A percentile compares a stretch with the other conserved stretches of the same genome.
Conservation (phyloP, 2,888 invertebrate species). For the Gymnosoma rotundatum region DNA sequence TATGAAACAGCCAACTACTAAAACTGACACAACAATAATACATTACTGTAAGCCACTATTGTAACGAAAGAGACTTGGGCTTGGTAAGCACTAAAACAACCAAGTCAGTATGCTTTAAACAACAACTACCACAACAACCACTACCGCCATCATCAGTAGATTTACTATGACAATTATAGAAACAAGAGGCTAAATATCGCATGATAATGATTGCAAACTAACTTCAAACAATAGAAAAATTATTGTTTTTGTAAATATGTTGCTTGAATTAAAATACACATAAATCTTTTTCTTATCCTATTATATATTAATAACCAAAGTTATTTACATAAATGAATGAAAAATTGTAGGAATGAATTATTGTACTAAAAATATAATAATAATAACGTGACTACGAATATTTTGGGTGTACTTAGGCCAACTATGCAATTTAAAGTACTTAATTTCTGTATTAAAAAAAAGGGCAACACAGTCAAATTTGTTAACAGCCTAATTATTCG, state of each 20-base stretch:
- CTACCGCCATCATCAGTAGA: slow-evolving; percentile 9
- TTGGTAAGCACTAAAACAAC: slow-evolving; percentile 7
- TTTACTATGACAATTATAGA: slow-evolving; percentile 51
- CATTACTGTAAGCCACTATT: neutral
- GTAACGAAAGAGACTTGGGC: neutral
- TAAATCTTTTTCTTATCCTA: neutral
- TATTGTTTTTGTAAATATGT: slow-evolving; percentile 37
- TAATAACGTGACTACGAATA: too few species aligned
- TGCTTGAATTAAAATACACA: neutral
- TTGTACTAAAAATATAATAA: too few species aligned
- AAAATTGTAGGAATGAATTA: neutral
- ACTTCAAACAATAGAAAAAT: slow-evolving; percentile 30
- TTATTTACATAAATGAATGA: slow-evolving; percentile 17
- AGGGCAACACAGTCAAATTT: too few species aligned
- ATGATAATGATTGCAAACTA: slow-evolving; percentile 55
- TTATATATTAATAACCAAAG: neutral
- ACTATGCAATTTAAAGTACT: too few species aligned
- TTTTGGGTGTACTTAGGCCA: too few species aligned
- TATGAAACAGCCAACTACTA: slow-evolving; percentile 59
- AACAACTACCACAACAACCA: too few species aligned
- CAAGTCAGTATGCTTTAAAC: neutral
- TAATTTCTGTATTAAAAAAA: too few species aligned
- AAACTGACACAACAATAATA: slow-evolving; percentile 45
- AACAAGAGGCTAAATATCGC: slow-evolving; percentile 47
- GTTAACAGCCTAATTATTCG: too few species aligned